phyloP scores from a whole-genome alignment of 2,113 vertebrate species.

The Macroglossus sobrinus region DNA sequence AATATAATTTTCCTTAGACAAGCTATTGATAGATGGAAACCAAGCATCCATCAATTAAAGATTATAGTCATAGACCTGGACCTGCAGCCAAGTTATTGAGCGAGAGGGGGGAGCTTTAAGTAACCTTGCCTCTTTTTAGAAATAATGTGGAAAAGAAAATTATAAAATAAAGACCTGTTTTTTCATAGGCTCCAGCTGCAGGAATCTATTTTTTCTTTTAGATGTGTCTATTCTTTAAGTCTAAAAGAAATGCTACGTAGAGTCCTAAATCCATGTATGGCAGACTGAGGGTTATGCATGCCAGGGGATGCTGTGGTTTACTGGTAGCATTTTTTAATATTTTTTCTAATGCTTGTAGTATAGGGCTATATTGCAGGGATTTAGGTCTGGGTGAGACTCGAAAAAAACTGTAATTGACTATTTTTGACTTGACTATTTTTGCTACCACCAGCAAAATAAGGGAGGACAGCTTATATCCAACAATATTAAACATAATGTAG shows the following conservation, averaged over 20 bases:
- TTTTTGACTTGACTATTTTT: slow-evolving; percentile 21
- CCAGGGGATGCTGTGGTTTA: background rate
- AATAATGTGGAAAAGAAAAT: slow-evolving; percentile 49
- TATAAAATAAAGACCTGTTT: slow-evolving; percentile 45
- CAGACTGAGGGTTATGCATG: background rate
- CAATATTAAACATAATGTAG: background rate
- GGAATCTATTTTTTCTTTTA: slow-evolving; percentile 29
- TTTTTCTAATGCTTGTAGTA: background rate
- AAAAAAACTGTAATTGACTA: background rate
- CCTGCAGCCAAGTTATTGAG: background rate
- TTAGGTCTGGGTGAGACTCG: background rate
- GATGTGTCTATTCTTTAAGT: slow-evolving; percentile 27
- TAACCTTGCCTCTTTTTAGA: slow-evolving; percentile 17
- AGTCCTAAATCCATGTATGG: slow-evolving; percentile 3
- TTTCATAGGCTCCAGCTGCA: background rate
- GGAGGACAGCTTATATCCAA: background rate
- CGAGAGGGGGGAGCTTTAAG: background rate
- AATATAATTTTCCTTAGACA: slow-evolving; percentile 58
- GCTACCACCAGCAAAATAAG: slow-evolving; percentile 16
- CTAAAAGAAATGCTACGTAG: slow-evolving; percentile 38
- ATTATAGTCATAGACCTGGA: slow-evolving; percentile 28
- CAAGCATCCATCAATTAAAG: slow-evolving; percentile 57
- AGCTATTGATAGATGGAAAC: slow-evolving; percentile 58
- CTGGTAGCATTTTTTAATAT: slow-evolving; percentile 2
- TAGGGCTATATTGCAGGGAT: background rate